phyloP scores from a whole-genome alignment of 2,113 vertebrate species.

The Cololabis saira region DNA sequence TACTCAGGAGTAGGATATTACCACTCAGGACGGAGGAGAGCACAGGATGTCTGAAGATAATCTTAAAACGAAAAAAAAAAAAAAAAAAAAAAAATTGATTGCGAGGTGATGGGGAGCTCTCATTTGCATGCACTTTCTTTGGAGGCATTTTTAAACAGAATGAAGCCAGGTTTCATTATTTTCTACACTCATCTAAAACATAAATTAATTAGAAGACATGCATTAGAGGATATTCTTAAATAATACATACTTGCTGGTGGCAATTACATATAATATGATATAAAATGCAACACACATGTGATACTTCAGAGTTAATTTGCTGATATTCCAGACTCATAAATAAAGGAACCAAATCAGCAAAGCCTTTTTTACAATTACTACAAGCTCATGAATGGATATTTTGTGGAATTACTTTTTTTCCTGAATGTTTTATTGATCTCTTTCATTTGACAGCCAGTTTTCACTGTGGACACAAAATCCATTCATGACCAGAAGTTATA shows the following conservation, averaged over 20 bases:
- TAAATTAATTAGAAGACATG: constrained; percentile 15
- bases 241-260: constrained; percentile 28
- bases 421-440: constrained; percentile 22
- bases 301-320: constrained; percentile 2
- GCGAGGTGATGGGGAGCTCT: constrained; percentile 14
- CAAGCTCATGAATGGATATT: constrained; percentile 38
- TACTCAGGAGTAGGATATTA: background rate
- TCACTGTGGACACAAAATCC: constrained; percentile 52
- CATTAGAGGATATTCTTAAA: constrained; percentile 13
- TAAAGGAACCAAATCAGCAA: constrained; percentile 14
- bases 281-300: background rate
- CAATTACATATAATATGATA: constrained; percentile 23
- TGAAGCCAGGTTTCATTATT: constrained; percentile 26
- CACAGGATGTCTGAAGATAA: background rate
- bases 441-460: constrained; percentile 40
- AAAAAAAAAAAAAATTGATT: constrained; percentile 22
- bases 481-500: constrained; percentile 48
- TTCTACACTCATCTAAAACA: constrained; percentile 8
- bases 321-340: constrained; percentile 12
- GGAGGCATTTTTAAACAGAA: constrained; percentile 5
- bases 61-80: constrained; percentile 10
- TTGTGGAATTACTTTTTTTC: constrained; percentile 31
- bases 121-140: constrained; percentile 15
- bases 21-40: background rate
- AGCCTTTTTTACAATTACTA: constrained; percentile 23